phyloP scores from a whole-genome alignment of 1,140 invertebrate species.

The Eumaeus atala region DNA sequence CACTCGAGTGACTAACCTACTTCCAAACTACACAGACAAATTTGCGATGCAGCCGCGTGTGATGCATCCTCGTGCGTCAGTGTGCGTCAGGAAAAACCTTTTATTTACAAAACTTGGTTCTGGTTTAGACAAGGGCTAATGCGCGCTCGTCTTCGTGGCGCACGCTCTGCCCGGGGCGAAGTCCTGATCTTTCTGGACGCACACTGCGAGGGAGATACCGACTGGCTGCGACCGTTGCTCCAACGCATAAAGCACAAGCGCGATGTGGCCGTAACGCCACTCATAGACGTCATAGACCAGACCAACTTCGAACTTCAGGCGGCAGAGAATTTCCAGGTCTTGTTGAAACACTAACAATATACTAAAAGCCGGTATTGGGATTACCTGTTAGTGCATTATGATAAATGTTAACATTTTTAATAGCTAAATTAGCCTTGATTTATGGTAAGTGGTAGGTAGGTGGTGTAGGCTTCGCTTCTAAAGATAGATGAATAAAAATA shows the following conservation, averaged over 20 bases:
- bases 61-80: not conserved
- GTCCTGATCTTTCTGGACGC: constrained; percentile 95
- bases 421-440: too few species aligned
- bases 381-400: not conserved
- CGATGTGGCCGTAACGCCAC: constrained; percentile 88
- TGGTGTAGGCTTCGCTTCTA: too few species aligned
- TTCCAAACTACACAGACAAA: too few species aligned
- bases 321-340: constrained; percentile 75
- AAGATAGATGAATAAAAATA: too few species aligned
- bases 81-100: not conserved
- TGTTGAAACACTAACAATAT: not conserved
- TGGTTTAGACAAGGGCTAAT: constrained; percentile 84
- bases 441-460: too few species aligned
- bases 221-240: constrained; percentile 92
- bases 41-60: too few species aligned
- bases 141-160: constrained; percentile 87
- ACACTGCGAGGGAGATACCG: constrained; percentile 91
- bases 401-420: not conserved
- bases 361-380: not conserved
- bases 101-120: not conserved
- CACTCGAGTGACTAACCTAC: too few species aligned
- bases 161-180: constrained; percentile 84
- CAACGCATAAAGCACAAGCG: constrained; percentile 86
- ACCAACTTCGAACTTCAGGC: constrained; percentile 86
- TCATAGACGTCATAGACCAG: constrained; percentile 94